A percentile compares a stretch with the other conserved stretches of the same genome.
phyloP scores from a whole-genome alignment of 1,140 invertebrate genomes.

The Lutraria rhynchaena region DNA sequence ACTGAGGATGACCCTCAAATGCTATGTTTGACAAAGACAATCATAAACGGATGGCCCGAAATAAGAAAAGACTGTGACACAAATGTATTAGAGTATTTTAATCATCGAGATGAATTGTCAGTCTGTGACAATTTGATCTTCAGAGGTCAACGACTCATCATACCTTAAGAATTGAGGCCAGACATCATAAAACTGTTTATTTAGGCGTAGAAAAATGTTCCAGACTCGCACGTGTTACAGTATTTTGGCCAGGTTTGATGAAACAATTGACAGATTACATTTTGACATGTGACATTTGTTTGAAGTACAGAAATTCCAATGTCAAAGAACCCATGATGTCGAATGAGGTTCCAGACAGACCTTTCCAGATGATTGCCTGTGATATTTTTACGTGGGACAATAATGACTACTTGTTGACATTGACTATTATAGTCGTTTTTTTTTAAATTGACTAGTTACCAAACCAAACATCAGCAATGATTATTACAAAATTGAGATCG shows the following conservation, averaged over 20 bases:
- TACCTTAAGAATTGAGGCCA: not conserved
- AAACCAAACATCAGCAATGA: constrained; percentile 25
- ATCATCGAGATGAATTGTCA: constrained; percentile 62
- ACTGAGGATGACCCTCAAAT: constrained; percentile 16
- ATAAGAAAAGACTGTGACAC: not conserved
- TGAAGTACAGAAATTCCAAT: constrained; percentile 29
- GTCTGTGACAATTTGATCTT: constrained; percentile 49
- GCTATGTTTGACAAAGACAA: constrained; percentile 12
- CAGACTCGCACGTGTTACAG: constrained; percentile 14
- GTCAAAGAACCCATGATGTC: constrained; percentile 12
- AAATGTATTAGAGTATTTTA: constrained; percentile 31
- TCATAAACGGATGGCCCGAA: constrained; percentile 51
- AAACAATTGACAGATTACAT: constrained; percentile 11
- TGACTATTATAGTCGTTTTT: constrained; percentile 60
- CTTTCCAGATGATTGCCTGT: constrained; percentile 19
- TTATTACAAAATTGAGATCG: constrained; percentile 60
- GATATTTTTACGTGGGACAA: constrained; percentile 59
- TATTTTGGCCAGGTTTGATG: constrained; percentile 56
- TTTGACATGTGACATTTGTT: constrained; percentile 35
- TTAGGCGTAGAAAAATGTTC: constrained; percentile 36
- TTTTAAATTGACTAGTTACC: constrained; percentile 41
- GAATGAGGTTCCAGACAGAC: constrained; percentile 25
- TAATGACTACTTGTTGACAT: constrained; percentile 56
- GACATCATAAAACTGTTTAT: constrained; percentile 44
- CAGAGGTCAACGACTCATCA: constrained; percentile 39